A percentile compares a stretch with the other conserved stretches of the same genome.
Conservation (phyloP, 2,113 vertebrate species). For the Gavialis gangeticus region DNA sequence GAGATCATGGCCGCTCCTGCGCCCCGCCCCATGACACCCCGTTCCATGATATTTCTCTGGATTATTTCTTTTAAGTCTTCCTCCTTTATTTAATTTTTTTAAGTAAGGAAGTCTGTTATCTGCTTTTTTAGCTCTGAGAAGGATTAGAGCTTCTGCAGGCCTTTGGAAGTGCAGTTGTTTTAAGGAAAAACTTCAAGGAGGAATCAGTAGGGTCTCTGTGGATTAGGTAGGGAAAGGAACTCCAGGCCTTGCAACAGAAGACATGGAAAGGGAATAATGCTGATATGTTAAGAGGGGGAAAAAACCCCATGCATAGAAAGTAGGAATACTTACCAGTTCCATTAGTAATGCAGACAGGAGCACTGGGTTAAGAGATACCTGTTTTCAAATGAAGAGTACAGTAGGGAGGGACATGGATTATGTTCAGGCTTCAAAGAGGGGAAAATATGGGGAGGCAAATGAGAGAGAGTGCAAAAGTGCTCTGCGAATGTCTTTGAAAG, state of each 20-base stretch:
- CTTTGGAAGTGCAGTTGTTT: background rate
- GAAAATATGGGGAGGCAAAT: background rate
- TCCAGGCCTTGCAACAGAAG: background rate
- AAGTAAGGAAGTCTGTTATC: background rate
- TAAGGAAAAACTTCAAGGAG: background rate
- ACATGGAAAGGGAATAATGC: background rate
- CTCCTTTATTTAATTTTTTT: background rate
- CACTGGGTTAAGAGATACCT: fast-evolving
- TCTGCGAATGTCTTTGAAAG: background rate
- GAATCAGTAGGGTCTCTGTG: background rate
- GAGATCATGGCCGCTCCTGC: too few relatives aligned
- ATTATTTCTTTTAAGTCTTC: background rate
- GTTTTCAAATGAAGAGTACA: background rate
- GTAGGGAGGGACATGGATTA: background rate
- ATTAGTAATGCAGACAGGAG: background rate
- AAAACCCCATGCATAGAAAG: background rate
- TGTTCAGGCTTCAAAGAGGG: background rate
- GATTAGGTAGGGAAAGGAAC: fast-evolving
- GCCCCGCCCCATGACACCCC: too few relatives aligned
- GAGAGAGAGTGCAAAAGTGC: background rate
- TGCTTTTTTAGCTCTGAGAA: background rate
- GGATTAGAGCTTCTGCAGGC: background rate
- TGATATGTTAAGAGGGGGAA: background rate
- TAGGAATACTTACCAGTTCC: background rate
- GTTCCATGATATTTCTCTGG: background rate